phyloP scores from a whole-genome alignment of 1,140 invertebrate genomes.

The Ceratosolen fusciceps region DNA sequence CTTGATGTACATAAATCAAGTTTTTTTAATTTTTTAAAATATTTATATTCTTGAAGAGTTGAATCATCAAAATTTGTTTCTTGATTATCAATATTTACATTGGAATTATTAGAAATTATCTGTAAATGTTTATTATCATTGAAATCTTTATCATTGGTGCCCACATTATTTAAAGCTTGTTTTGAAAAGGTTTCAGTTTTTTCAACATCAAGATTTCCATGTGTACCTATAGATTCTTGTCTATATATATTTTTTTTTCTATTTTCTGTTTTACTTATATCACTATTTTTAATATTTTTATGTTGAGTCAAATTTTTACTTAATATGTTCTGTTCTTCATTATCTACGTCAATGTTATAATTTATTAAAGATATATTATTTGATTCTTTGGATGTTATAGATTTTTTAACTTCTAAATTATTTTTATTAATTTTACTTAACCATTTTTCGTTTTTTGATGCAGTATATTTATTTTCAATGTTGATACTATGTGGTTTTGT shows the following conservation, averaged over 20 bases:
- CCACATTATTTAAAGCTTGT: neutral
- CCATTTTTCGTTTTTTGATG: neutral
- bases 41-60: neutral
- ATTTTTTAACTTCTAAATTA: neutral
- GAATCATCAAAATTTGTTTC: neutral
- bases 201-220: too few species aligned
- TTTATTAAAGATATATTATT: neutral
- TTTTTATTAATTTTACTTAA: neutral
- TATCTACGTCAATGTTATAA: constrained; percentile 4
- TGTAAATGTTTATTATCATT: neutral
- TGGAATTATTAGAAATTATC: neutral
- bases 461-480: too few species aligned
- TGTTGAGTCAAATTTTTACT: neutral
- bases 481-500: too few species aligned
- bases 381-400: neutral
- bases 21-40: neutral
- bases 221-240: too few species aligned
- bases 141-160: neutral
- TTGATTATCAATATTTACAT: neutral
- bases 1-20: neutral
- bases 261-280: neutral
- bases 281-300: neutral
- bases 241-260: too few species aligned
- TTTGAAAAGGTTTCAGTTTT: too few species aligned
- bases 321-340: constrained; percentile 2